These are phyloP conservation scores for Lycocorax pyrrhopterus DNA, from an alignment of 2,113 vertebrate genomes.

Conservation along the genomic window DNA sequence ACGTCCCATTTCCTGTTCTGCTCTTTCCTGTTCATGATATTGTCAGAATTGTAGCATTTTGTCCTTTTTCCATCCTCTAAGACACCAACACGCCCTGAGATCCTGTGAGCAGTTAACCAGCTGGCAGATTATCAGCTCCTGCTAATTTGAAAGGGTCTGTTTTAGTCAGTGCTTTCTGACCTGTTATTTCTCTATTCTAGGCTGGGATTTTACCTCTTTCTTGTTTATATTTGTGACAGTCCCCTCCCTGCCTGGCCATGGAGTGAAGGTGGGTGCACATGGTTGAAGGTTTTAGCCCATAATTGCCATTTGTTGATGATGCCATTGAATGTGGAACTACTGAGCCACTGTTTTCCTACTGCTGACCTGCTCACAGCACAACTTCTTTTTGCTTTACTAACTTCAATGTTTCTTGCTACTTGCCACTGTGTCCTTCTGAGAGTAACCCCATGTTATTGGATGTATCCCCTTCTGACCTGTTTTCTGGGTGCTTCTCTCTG, in stretches of 20 bases:
- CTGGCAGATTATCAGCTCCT: neutral
- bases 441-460: neutral
- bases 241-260: neutral
- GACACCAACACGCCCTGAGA: neutral
- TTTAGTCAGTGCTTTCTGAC: neutral
- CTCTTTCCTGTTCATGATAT: no score
- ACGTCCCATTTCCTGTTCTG: neutral
- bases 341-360: neutral
- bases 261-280: fast-evolving
- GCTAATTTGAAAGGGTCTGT: neutral
- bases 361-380: neutral
- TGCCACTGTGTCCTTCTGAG: neutral
- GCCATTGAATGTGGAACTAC: neutral
- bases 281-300: neutral
- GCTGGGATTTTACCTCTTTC: neutral
- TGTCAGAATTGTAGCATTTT: neutral
- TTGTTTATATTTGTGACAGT: neutral
- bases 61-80: neutral
- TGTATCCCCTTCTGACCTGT: neutral
- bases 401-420: neutral
- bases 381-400: neutral
- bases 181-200: neutral
- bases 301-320: neutral
- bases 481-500: neutral
- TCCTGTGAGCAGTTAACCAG: neutral